Evolutionary conservation across 2,888 invertebrate species (phyloP).

Genomic region (Actias luna): DNA sequence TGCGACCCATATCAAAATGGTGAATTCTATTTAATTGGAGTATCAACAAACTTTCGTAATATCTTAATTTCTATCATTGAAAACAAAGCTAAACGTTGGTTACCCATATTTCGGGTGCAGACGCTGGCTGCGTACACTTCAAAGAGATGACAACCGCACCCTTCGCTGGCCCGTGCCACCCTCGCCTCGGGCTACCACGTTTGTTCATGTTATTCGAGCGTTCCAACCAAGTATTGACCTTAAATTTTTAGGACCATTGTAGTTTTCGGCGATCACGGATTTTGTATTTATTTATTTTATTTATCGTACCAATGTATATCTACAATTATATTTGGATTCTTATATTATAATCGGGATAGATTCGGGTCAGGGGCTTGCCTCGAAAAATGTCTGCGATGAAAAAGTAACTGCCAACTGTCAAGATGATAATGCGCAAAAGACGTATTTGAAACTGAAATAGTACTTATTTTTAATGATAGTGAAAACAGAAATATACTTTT

Average conservation of each 20-base stretch:
- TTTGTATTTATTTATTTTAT: neutral
- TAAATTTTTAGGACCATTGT: conserved; percentile 42
- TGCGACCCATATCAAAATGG: too few species aligned
- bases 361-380: too few species aligned
- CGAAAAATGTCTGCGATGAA: too few species aligned
- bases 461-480: too few species aligned
- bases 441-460: too few species aligned
- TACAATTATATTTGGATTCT: too few species aligned
- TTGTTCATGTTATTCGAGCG: conserved; percentile 59
- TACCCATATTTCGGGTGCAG: conserved; percentile 74
- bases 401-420: too few species aligned
- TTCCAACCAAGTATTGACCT: conserved; percentile 49
- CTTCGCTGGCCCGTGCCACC: conserved; percentile 40
- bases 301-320: too few species aligned
- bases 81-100: conserved; percentile 78
- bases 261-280: neutral
- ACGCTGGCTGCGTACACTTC: conserved; percentile 73
- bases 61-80: conserved; percentile 68
- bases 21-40: neutral
- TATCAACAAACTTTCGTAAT: conserved; percentile 53
- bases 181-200: conserved; percentile 53
- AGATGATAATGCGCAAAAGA: too few species aligned
- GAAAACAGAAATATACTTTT: too few species aligned
- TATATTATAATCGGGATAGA: too few species aligned
- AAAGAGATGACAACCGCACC: conserved; percentile 68